phyloP scores from a whole-genome alignment of 2,888 invertebrate genomes.

The Phaonia tiefii region DNA sequence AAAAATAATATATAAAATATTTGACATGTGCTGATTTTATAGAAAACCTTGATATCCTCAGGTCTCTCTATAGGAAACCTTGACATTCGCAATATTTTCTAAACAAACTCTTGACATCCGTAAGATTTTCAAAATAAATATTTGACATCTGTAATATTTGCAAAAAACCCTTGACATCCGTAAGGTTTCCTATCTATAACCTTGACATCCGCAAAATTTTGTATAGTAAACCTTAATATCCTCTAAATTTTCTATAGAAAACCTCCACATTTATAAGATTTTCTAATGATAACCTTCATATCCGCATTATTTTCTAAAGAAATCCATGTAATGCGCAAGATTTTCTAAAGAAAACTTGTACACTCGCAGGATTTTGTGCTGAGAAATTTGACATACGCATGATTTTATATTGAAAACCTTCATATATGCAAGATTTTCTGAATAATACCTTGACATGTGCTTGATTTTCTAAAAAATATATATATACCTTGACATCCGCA shows the following conservation, averaged over 20 bases:
- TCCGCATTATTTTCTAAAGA: not conserved
- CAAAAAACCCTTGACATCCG: no score
- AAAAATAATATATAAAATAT: no score
- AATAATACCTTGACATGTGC: not conserved
- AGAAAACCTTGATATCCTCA: no score
- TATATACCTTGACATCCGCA: not conserved
- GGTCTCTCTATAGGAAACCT: no score
- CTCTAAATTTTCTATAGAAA: no score
- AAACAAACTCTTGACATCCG: no score
- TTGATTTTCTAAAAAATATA: not conserved
- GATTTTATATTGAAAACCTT: not conserved
- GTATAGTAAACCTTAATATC: no score
- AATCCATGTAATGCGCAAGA: not conserved
- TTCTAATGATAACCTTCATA: not conserved
- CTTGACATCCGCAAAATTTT: no score
- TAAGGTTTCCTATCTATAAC: no score
- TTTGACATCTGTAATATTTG: no score
- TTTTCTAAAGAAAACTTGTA: not conserved
- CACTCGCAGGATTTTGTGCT: not conserved
- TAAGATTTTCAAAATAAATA: no score
- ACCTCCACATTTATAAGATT: not conserved
- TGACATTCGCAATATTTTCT: no score
- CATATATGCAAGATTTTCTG: not conserved
- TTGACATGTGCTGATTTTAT: not conserved
- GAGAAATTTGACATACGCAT: not conserved